Percentiles rank a stretch among this genome's conserved stretches.
phyloP scores from a whole-genome alignment of 2,797 vertebrate species.

The Enteromius afrohamiltoni region DNA sequence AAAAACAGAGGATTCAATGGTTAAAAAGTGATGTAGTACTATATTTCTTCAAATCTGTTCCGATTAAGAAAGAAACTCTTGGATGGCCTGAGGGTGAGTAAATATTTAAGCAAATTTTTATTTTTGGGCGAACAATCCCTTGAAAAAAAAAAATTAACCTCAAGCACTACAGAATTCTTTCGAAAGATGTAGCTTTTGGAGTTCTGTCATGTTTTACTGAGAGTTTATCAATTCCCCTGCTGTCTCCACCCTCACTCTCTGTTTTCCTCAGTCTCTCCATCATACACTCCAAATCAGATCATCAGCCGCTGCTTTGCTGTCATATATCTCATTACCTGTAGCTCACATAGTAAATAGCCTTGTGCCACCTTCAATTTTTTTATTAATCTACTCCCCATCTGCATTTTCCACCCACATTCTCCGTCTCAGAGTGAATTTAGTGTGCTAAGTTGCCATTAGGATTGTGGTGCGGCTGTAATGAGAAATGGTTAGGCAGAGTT shows the following conservation, averaged over 20 bases:
- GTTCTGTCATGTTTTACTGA: constrained; percentile 18
- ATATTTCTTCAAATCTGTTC: background rate
- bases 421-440: constrained; percentile 25
- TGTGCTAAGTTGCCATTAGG: constrained; percentile 43
- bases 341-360: constrained; percentile 42
- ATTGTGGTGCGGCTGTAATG: constrained; percentile 31
- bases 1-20: background rate
- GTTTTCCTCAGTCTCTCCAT: constrained; percentile 32
- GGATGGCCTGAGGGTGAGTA: background rate
- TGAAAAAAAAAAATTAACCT: background rate
- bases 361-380: constrained; percentile 53
- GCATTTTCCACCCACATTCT: constrained; percentile 47
- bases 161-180: background rate
- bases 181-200: background rate
- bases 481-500: constrained; percentile 29
- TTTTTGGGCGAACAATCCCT: background rate
- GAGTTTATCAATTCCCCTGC: constrained; percentile 23
- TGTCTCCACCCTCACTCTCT: background rate
- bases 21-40: background rate
- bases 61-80: background rate
- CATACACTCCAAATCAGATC: constrained; percentile 56
- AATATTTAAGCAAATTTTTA: background rate
- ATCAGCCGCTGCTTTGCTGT: constrained; percentile 50
- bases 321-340: constrained; percentile 56
- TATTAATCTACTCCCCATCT: constrained; percentile 39